Percentiles rank a stretch among this genome's conserved stretches.
Conservation (phyloP, 2,113 vertebrate species). For the Amblyornis subalaris region DNA sequence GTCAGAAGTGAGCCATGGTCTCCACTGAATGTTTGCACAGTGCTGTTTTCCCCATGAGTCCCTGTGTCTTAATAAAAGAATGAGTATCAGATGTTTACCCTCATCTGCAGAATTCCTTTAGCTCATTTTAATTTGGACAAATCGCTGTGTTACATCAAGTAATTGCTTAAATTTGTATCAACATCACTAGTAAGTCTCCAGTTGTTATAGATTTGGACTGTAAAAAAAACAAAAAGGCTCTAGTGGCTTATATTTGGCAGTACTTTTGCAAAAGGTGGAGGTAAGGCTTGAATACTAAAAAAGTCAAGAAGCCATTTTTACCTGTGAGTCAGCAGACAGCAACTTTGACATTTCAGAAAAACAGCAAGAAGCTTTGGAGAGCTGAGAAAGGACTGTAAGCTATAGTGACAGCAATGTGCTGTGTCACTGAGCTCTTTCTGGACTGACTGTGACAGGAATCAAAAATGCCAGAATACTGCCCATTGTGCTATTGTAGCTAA, state of each 20-base stretch:
- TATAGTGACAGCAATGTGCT: neutral
- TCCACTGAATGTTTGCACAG: neutral
- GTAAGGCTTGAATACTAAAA: neutral
- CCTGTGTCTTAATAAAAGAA: neutral
- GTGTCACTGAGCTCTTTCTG: neutral
- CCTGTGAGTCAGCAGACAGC: neutral
- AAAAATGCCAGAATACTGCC: neutral
- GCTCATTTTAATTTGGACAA: neutral
- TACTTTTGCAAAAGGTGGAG: neutral
- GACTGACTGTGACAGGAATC: neutral
- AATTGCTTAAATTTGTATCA: neutral
- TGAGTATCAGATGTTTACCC: neutral
- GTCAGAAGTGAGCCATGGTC: neutral
- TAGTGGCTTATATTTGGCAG: neutral
- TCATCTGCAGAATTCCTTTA: neutral
- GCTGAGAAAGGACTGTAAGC: neutral
- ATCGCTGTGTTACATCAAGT: neutral
- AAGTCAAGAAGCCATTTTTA: neutral
- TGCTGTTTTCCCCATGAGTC: rapidly evolving
- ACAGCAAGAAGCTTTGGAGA: neutral
- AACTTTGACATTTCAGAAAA: neutral
- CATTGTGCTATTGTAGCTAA: neutral
- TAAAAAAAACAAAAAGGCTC: neutral
- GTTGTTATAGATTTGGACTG: neutral
- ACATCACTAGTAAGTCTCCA: neutral